Percentiles rank a stretch among this genome's conserved stretches.
These are phyloP conservation scores for Vespertilio murinus DNA, from an alignment of 2,797 vertebrate species.

Conservation along the genomic window DNA sequence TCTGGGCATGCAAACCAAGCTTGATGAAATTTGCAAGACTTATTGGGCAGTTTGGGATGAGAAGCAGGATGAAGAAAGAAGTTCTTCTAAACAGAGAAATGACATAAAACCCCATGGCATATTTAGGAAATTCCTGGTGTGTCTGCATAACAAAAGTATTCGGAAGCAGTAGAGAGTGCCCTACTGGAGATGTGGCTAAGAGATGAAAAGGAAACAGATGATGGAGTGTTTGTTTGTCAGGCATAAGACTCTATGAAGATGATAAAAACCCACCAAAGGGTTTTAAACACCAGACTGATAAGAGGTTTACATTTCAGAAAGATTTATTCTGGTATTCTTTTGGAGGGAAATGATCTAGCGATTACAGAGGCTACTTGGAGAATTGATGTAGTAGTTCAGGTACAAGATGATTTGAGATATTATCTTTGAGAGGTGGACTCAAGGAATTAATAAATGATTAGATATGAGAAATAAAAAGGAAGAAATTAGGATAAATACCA, in stretches of 20 bases:
- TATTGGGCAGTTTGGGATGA: background rate
- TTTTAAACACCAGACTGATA: background rate
- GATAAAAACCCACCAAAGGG: background rate
- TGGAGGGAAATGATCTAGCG: slow-evolving; percentile 10
- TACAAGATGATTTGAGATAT: background rate
- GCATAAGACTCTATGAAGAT: background rate
- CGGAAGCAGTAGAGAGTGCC: background rate
- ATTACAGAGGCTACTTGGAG: background rate
- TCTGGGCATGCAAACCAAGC: background rate
- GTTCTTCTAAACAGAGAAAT: background rate
- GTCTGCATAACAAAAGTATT: background rate
- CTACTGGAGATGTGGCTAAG: background rate
- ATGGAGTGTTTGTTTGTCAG: background rate
- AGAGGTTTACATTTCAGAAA: slow-evolving; percentile 16
- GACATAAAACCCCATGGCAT: background rate
- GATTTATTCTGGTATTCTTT: background rate
- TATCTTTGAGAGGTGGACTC: background rate
- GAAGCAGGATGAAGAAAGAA: background rate
- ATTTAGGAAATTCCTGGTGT: background rate
- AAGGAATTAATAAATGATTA: background rate
- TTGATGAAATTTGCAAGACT: slow-evolving; percentile 17
- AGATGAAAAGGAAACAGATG: background rate
- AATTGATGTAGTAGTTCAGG: background rate
- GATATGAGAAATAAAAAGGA: background rate
- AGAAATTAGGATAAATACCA: background rate